Percentiles rank a stretch among this genome's conserved stretches.
Evolutionary conservation across 2,888 invertebrate genomes (phyloP).

Genomic region (Drosophila macrothrix): DNA sequence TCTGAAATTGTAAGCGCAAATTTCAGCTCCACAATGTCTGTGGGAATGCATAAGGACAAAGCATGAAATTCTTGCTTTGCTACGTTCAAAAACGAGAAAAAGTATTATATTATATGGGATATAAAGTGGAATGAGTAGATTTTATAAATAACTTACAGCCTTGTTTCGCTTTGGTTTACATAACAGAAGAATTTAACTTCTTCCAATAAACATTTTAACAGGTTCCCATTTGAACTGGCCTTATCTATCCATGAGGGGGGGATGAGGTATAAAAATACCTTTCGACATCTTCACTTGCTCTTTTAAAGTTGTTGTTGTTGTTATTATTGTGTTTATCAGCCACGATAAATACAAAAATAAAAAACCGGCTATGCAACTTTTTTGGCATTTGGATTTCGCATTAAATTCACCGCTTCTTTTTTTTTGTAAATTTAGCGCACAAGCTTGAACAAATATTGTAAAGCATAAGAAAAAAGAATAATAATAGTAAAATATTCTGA

Average conservation of each 20-base stretch:
- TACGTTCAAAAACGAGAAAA: not conserved
- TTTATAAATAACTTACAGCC: not conserved
- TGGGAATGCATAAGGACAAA: slow-evolving; percentile 26
- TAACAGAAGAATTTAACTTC: not conserved
- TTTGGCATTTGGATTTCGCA: slow-evolving; percentile 66
- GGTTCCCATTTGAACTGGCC: slow-evolving; percentile 21
- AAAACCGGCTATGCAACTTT: slow-evolving; percentile 64
- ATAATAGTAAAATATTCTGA: slow-evolving; percentile 35
- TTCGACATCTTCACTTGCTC: slow-evolving; percentile 35
- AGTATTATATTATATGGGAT: not conserved
- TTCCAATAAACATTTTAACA: slow-evolving; percentile 16
- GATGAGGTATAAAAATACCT: slow-evolving; percentile 22
- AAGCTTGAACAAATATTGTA: slow-evolving; percentile 22
- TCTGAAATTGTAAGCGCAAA: slow-evolving; percentile 45
- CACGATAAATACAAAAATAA: slow-evolving; percentile 21
- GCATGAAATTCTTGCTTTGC: not conserved
- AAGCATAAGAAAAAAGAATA: not conserved
- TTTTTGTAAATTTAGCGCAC: slow-evolving; percentile 44
- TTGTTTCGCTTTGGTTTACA: not conserved
- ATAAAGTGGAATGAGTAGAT: too few species aligned
- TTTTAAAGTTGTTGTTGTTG: slow-evolving; percentile 19
- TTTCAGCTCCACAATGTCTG: slow-evolving; percentile 49
- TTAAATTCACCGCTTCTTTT: not conserved
- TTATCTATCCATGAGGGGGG: slow-evolving; percentile 18
- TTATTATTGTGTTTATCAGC: not conserved